A percentile compares a stretch with the other conserved stretches of the same genome.
These are phyloP conservation scores for Hystrix cristata DNA, from an alignment of 2,113 vertebrate genomes.

Conservation along the genomic window DNA sequence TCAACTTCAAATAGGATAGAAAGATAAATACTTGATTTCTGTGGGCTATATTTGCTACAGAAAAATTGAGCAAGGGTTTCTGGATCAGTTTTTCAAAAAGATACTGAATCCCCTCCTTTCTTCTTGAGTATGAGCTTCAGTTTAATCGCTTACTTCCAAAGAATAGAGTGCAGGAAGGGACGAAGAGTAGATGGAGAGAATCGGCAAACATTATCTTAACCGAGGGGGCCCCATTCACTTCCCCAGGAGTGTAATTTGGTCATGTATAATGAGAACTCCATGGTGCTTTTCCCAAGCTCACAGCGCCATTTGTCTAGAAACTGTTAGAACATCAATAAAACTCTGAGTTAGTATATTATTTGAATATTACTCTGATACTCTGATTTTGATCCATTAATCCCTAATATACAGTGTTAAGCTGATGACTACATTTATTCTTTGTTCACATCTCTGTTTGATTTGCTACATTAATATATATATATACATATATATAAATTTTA, in stretches of 20 bases:
- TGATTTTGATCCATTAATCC: not conserved
- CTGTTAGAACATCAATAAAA: not conserved
- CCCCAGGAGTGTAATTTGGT: not conserved
- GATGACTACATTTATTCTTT: not conserved
- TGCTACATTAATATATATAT: not conserved
- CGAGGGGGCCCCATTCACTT: not conserved
- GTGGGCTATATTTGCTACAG: not conserved
- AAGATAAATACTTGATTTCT: constrained; percentile 2
- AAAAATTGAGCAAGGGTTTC: not conserved
- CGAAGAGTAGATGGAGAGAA: not conserved
- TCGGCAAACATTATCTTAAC: not conserved
- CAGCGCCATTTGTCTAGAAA: not conserved
- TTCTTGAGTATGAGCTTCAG: not conserved
- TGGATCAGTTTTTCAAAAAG: not conserved
- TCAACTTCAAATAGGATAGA: not conserved
- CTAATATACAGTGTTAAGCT: not conserved
- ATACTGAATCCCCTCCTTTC: not conserved
- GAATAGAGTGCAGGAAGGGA: not conserved
- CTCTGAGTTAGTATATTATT: not conserved
- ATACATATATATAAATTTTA: not conserved
- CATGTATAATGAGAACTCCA: not conserved
- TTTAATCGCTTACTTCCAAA: not conserved
- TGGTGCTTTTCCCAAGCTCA: not conserved
- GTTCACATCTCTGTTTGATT: not conserved
- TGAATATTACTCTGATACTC: not conserved